These are phyloP conservation scores for Agriopis aurantiaria DNA, from an alignment of 2,888 invertebrate species.

Conservation along the genomic window DNA sequence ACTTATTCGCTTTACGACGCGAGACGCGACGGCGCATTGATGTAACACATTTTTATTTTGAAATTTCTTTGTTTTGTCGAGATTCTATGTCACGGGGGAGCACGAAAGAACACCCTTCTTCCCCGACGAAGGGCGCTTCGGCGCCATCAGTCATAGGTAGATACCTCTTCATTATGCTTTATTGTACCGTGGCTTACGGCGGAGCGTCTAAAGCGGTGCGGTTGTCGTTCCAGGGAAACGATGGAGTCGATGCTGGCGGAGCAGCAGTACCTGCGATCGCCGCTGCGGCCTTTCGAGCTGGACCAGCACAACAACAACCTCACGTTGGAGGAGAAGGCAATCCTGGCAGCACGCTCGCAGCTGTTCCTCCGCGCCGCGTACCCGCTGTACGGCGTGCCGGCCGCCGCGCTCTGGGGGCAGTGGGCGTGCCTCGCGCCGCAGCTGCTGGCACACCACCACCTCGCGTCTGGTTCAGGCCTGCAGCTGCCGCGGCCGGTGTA, in stretches of 20 bases:
- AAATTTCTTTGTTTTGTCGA: constrained; percentile 80
- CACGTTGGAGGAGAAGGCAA: constrained; percentile 92
- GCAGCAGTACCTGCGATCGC: constrained; percentile 93
- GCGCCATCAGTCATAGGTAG: constrained; percentile 83
- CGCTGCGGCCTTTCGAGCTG: constrained; percentile 90
- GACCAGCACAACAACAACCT: constrained; percentile 91
- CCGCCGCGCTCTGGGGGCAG: constrained; percentile 89
- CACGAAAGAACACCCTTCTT: constrained; percentile 83
- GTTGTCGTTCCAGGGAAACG: constrained; percentile 90
- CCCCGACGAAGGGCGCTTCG: constrained; percentile 84
- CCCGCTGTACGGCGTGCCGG: constrained; percentile 84
- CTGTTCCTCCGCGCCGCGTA: constrained; percentile 90
- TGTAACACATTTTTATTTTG: constrained; percentile 49
- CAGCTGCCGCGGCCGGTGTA: constrained; percentile 84
- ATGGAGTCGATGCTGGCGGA: constrained; percentile 96
- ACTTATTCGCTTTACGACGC: constrained; percentile 15
- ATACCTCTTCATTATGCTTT: constrained; percentile 58
- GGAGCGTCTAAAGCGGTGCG: constrained; percentile 42
- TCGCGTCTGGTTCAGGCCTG: constrained; percentile 82
- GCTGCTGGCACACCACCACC: constrained; percentile 89
- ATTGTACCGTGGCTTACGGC: constrained; percentile 44
- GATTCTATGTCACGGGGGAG: constrained; percentile 86
- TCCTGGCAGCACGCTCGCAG: constrained; percentile 92
- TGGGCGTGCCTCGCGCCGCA: constrained; percentile 90
- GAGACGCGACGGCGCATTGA: not conserved